phyloP scores from a whole-genome alignment of 2,113 vertebrate species.

The Saccopteryx leptura region DNA sequence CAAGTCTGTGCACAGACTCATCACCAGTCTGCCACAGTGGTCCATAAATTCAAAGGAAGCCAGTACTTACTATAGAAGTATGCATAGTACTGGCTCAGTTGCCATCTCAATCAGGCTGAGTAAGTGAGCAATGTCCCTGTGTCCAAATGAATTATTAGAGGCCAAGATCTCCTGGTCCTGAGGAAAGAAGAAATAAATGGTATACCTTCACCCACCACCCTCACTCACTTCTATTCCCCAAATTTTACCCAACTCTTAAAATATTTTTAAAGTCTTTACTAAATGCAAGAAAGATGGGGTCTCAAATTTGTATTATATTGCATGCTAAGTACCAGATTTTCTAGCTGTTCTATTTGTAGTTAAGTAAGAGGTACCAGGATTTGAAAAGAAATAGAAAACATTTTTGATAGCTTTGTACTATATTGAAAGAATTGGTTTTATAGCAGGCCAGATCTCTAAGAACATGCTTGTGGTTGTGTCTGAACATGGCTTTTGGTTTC shows the following conservation, averaged over 20 bases:
- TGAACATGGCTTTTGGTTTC: slow-evolving; percentile 58
- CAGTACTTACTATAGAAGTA: not conserved
- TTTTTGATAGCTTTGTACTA: slow-evolving; percentile 26
- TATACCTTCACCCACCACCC: not conserved
- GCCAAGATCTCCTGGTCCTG: not conserved
- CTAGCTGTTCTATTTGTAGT: slow-evolving; percentile 16
- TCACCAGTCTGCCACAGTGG: not conserved
- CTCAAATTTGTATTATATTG: not conserved
- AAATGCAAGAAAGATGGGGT: not conserved
- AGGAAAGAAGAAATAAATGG: not conserved
- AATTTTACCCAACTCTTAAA: not conserved
- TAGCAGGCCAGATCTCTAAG: slow-evolving; percentile 39
- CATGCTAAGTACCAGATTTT: not conserved
- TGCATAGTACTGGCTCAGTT: not conserved
- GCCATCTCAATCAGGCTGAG: not conserved
- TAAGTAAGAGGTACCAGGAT: slow-evolving; percentile 28
- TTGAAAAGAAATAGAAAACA: slow-evolving; percentile 3
- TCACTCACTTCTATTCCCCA: not conserved
- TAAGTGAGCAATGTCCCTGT: not conserved
- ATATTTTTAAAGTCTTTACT: not conserved
- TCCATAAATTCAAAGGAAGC: not conserved
- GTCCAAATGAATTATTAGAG: not conserved
- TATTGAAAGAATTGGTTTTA: slow-evolving; percentile 27
- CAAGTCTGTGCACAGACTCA: not conserved
- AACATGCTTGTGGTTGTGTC: slow-evolving; percentile 38